These are phyloP conservation scores for Agrotis exclamationis DNA, from an alignment of 2,888 invertebrate species.

Conservation along the genomic window DNA sequence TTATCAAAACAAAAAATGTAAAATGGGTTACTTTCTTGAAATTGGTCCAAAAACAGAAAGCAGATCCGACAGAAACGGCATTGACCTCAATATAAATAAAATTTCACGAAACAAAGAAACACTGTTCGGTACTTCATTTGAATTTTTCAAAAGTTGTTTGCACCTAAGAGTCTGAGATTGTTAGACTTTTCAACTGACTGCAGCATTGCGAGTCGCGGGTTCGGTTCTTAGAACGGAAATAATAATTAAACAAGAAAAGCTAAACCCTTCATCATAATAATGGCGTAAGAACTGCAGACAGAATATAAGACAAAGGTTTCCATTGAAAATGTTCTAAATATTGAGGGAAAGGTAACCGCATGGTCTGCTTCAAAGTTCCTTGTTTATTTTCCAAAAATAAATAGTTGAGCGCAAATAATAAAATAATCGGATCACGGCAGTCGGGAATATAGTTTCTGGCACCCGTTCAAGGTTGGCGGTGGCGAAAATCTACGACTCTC, in stretches of 20 bases:
- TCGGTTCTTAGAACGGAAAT: too few relatives aligned
- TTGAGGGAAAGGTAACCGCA: conserved; percentile 27
- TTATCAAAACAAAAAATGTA: conserved; percentile 31
- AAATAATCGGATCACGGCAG: conserved; percentile 74
- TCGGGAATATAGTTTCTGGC: conserved; percentile 84
- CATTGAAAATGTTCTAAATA: too few relatives aligned
- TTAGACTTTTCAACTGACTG: background rate
- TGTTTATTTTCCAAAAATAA: conserved; percentile 78
- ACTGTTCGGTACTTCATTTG: background rate
- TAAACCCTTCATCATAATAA: background rate
- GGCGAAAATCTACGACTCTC: conserved; percentile 87
- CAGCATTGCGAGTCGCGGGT: too few relatives aligned
- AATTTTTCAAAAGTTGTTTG: conserved; percentile 41
- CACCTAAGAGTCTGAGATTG: conserved; percentile 14
- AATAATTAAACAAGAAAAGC: too few relatives aligned
- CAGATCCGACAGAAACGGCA: conserved; percentile 50
- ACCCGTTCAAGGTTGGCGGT: conserved; percentile 86
- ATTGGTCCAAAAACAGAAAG: conserved; percentile 44
- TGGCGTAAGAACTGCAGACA: background rate
- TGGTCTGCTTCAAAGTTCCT: conserved; percentile 61
- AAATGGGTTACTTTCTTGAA: conserved; percentile 37
- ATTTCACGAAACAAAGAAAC: conserved; percentile 60
- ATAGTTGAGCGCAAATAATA: conserved; percentile 77
- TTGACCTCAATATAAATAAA: conserved; percentile 63
- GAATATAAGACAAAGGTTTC: background rate